Conservation (phyloP, 2,888 invertebrate species). For the Bruchidius siliquastri region DNA sequence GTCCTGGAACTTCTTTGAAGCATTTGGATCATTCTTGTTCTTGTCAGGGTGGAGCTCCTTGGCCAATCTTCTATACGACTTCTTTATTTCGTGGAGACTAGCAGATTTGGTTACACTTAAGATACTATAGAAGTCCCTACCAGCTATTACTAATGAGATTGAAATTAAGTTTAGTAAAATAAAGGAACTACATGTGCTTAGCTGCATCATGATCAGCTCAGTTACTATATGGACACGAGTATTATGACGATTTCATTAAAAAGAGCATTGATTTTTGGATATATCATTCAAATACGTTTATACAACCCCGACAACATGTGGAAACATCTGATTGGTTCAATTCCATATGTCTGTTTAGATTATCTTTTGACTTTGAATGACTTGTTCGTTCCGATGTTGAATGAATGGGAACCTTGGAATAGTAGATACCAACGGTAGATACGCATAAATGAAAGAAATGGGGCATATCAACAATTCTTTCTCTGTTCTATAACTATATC, state of each 20-base stretch:
- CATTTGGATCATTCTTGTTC: conserved; percentile 89
- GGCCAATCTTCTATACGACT: conserved; percentile 92
- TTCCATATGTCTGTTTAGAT: neutral
- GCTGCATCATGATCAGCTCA: neutral
- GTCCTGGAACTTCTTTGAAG: conserved; percentile 92
- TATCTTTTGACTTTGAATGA: too few species aligned
- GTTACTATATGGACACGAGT: neutral
- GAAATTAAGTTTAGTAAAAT: conserved; percentile 27
- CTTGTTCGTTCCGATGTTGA: too few species aligned
- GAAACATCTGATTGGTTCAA: neutral
- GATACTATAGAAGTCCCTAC: conserved; percentile 92
- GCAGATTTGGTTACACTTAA: conserved; percentile 82
- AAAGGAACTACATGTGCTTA: conserved; percentile 9
- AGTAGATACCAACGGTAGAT: too few species aligned
- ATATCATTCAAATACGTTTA: neutral
- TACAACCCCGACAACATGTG: neutral
- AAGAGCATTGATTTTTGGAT: neutral
- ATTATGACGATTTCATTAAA: neutral
- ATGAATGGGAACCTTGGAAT: too few species aligned
- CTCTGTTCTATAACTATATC: too few species aligned
- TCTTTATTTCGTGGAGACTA: conserved; percentile 91
- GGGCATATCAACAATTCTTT: too few species aligned
- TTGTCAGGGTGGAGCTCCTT: conserved; percentile 98
- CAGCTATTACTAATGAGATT: conserved; percentile 49
- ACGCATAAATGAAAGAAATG: too few species aligned